Evolutionary conservation across 2,113 vertebrate genomes (phyloP).

Genomic region (Dromiciops gliroides): DNA sequence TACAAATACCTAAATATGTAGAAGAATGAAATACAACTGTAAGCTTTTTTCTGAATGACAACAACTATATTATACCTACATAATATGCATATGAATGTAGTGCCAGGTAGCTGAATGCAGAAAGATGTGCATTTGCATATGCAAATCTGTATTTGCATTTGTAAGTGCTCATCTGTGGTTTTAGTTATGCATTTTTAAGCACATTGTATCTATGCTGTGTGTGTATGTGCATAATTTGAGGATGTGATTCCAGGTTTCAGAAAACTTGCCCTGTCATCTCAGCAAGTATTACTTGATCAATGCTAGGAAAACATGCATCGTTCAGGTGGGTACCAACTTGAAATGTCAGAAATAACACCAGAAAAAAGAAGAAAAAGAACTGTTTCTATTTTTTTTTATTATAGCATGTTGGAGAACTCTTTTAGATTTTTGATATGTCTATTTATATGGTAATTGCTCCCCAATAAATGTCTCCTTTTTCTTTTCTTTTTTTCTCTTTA

Average conservation of each 20-base stretch:
- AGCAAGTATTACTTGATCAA: not conserved
- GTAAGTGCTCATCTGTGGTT: not conserved
- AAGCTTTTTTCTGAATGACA: not conserved
- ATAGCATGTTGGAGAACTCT: slow-evolving; percentile 48
- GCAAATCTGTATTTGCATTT: not conserved
- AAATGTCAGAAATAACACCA: slow-evolving; percentile 55
- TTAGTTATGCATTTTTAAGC: not conserved
- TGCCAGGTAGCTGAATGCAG: not conserved
- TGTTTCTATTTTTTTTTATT: slow-evolving; percentile 46
- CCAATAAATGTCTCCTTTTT: slow-evolving; percentile 64
- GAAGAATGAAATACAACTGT: slow-evolving; percentile 38
- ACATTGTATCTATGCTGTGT: not conserved
- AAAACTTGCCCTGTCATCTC: slow-evolving; percentile 23
- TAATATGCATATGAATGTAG: not conserved
- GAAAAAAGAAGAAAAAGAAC: slow-evolving; percentile 31
- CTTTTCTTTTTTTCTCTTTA: slow-evolving; percentile 70
- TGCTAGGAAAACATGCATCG: not conserved
- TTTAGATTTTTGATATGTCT: slow-evolving; percentile 69
- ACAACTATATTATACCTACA: not conserved
- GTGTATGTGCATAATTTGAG: not conserved
- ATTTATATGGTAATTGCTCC: slow-evolving; percentile 78
- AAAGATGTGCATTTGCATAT: not conserved
- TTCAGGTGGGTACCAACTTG: slow-evolving; percentile 51
- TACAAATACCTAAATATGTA: not conserved
- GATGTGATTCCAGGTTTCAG: not conserved